Conservation (phyloP, 2,888 invertebrate genomes). For the Flabesymbios commensalis region DNA sequence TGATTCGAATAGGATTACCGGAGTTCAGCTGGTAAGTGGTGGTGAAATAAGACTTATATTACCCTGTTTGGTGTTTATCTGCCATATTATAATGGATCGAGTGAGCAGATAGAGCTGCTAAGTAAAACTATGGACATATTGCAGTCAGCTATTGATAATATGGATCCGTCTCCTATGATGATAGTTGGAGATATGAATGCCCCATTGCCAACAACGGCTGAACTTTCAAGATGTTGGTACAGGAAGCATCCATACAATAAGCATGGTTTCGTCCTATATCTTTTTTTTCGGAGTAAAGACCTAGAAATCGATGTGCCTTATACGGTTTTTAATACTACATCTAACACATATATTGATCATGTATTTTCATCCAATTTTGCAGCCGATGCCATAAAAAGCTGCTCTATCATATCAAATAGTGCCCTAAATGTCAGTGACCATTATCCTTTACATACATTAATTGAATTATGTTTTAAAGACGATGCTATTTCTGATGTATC, state of each 20-base stretch:
- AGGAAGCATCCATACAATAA: background rate
- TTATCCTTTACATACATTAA: too few relatives aligned
- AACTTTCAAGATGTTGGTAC: background rate
- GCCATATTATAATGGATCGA: background rate
- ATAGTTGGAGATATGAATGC: background rate
- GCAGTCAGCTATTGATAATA: background rate
- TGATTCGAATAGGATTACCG: background rate
- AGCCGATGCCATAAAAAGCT: too few relatives aligned
- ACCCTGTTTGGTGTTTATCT: slow-evolving; percentile 2
- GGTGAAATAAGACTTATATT: background rate
- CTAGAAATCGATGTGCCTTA: too few relatives aligned
- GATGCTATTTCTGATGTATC: too few relatives aligned
- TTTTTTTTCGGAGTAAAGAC: background rate
- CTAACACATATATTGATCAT: too few relatives aligned
- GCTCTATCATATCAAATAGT: too few relatives aligned
- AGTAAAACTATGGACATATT: background rate
- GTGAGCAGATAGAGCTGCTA: background rate
- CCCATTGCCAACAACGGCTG: background rate
- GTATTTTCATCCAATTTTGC: too few relatives aligned
- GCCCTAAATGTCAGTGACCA: too few relatives aligned
- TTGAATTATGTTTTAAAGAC: too few relatives aligned
- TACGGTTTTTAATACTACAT: too few relatives aligned
- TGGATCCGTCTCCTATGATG: background rate
- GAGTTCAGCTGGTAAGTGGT: background rate
- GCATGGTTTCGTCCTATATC: background rate